Percentiles rank a stretch among this genome's conserved stretches.
phyloP scores from a whole-genome alignment of 2,888 invertebrate species.

The Caenorhabditis zanzibari region DNA sequence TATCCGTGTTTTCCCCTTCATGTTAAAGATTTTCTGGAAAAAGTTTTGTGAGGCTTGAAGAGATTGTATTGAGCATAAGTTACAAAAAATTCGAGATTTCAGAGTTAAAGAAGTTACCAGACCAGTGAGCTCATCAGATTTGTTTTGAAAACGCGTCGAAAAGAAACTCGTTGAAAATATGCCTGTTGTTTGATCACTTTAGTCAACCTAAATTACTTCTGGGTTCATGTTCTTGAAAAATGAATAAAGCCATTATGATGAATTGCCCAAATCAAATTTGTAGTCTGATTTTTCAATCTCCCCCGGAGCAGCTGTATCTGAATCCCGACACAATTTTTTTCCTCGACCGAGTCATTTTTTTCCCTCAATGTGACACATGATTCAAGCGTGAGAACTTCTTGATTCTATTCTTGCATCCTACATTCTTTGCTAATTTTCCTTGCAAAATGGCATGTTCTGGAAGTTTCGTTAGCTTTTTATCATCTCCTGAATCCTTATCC shows the following conservation, averaged over 20 bases:
- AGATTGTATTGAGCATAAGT: neutral
- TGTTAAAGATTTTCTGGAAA: neutral
- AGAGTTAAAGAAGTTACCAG: neutral
- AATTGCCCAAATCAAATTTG: neutral
- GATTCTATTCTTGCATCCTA: neutral
- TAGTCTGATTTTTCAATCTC: slow-evolving; percentile 13
- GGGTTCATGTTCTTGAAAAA: neutral
- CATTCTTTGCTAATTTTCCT: neutral
- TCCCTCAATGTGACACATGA: slow-evolving; percentile 1
- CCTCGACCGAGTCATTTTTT: neutral
- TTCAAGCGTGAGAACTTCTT: slow-evolving; percentile 3
- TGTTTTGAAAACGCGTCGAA: neutral
- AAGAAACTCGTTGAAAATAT: neutral
- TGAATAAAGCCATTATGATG: neutral
- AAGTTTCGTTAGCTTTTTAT: neutral
- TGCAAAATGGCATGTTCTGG: slow-evolving; percentile 12
- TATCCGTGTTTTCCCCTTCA: neutral
- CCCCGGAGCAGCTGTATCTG: neutral
- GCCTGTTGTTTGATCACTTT: neutral
- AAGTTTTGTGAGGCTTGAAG: neutral
- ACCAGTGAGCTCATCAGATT: neutral
- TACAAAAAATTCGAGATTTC: neutral
- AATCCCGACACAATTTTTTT: neutral
- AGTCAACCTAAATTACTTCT: neutral
- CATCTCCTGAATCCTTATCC: slow-evolving; percentile 2